Evolutionary conservation across 2,797 vertebrate species (phyloP).

Genomic region (Paramormyrops hopkinsi): DNA sequence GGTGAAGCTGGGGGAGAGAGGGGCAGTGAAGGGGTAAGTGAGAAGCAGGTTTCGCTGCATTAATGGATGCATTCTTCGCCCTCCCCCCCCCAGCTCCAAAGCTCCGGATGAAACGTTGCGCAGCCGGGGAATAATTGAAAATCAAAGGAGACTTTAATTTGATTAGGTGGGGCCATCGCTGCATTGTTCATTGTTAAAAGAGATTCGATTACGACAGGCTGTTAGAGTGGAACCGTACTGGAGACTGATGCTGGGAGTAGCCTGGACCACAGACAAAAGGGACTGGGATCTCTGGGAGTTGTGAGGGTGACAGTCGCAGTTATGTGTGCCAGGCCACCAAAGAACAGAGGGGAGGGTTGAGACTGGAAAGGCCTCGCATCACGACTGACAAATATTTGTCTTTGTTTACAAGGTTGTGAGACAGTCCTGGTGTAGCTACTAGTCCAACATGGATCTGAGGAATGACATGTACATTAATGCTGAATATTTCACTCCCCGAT

Average conservation of each 20-base stretch:
- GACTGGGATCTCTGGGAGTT: not conserved
- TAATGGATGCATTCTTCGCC: not conserved
- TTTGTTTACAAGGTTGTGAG: not conserved
- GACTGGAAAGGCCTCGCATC: not conserved
- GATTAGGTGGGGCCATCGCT: conserved; percentile 72
- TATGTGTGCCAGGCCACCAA: conserved; percentile 29
- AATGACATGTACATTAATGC: not conserved
- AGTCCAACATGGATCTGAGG: not conserved
- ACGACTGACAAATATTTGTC: conserved; percentile 3
- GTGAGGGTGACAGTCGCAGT: conserved; percentile 25
- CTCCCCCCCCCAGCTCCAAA: conserved; percentile 29
- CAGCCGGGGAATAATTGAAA: conserved; percentile 79
- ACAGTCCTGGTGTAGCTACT: not conserved
- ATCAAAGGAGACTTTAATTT: conserved; percentile 91
- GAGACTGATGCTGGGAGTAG: conserved; percentile 3
- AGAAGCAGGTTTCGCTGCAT: not conserved
- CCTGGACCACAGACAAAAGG: not conserved
- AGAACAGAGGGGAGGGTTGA: conserved; percentile 18
- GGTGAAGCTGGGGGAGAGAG: not conserved
- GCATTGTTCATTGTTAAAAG: conserved; percentile 83
- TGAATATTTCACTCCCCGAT: not conserved
- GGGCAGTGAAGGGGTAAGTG: not conserved
- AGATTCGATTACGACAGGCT: conserved; percentile 83
- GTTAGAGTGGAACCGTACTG: conserved; percentile 68
- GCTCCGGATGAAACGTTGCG: conserved; percentile 60